Evolutionary conservation across 2,888 invertebrate species (phyloP).

Genomic region (Cinara cedri): DNA sequence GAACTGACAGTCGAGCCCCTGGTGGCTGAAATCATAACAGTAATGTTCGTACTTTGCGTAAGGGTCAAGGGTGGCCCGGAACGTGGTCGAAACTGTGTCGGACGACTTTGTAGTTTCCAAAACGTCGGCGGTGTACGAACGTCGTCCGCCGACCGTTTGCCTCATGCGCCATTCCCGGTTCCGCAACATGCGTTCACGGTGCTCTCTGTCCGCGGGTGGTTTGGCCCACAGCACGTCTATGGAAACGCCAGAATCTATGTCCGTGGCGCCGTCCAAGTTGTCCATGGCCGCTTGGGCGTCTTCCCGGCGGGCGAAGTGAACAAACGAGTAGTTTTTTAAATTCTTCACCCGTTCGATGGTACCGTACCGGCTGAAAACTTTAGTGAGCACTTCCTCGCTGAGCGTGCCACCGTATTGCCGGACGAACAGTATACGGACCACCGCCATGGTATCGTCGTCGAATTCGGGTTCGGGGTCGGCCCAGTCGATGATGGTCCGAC

Average conservation of each 20-base stretch:
- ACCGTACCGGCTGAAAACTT: conserved; percentile 24
- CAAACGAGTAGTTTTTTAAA: conserved; percentile 38
- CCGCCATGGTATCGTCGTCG: conserved; percentile 6
- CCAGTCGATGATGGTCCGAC: conserved; percentile 39
- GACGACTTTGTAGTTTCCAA: not conserved
- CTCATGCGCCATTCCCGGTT: conserved; percentile 16
- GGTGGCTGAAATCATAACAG: not conserved
- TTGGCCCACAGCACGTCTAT: conserved; percentile 40
- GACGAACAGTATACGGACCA: conserved; percentile 41
- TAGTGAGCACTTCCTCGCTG: too few species aligned
- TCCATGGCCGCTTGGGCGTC: conserved; percentile 29
- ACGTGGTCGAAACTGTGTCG: not conserved
- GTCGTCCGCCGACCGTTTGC: not conserved
- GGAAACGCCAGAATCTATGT: conserved; percentile 2
- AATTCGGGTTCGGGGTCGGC: conserved; percentile 38
- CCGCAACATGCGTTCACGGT: conserved; percentile 26
- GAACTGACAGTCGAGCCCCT: not conserved
- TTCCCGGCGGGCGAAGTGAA: conserved; percentile 23
- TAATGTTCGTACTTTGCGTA: conserved; percentile 30
- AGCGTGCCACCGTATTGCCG: too few species aligned
- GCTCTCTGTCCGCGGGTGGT: conserved; percentile 25
- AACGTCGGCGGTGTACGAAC: not conserved
- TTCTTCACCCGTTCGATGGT: conserved; percentile 28
- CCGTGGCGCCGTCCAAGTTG: conserved; percentile 6
- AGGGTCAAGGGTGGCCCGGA: not conserved